Percentiles rank a stretch among this genome's conserved stretches.
Conservation (phyloP, 2,113 vertebrate species). For the Struthidea cinerea region DNA sequence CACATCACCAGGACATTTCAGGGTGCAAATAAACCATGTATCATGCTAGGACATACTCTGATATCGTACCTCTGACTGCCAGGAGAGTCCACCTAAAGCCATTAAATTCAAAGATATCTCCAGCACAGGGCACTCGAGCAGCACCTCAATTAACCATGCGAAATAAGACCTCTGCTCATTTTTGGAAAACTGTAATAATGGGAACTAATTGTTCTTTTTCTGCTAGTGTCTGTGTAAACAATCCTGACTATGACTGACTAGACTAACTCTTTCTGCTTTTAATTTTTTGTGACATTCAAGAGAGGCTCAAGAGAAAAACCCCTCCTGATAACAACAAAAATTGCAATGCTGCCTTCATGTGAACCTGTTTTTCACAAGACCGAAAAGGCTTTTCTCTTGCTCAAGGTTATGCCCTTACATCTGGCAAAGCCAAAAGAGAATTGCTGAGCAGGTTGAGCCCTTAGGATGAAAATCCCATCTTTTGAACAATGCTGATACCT, state of each 20-base stretch:
- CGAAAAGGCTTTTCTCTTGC: background rate
- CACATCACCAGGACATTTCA: constrained; percentile 54
- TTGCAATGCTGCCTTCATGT: background rate
- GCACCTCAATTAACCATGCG: background rate
- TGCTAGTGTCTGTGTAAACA: background rate
- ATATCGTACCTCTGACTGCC: background rate
- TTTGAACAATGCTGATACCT: background rate
- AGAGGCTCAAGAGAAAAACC: background rate
- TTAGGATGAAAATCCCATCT: background rate
- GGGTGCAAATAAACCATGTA: constrained; percentile 54
- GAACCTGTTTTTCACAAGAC: background rate
- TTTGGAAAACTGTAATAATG: background rate
- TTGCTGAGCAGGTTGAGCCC: background rate
- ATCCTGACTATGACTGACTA: background rate
- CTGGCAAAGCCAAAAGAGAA: background rate
- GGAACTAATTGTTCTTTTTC: background rate
- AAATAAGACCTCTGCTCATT: background rate
- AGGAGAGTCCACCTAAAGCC: background rate
- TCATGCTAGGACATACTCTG: background rate
- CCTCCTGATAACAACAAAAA: background rate
- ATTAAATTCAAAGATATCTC: background rate
- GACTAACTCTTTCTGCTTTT: background rate
- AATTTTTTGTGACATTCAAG: background rate
- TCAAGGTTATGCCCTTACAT: background rate
- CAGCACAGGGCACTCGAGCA: background rate